Conservation (phyloP, 2,113 vertebrate genomes). For the Lophochroa leadbeateri region DNA sequence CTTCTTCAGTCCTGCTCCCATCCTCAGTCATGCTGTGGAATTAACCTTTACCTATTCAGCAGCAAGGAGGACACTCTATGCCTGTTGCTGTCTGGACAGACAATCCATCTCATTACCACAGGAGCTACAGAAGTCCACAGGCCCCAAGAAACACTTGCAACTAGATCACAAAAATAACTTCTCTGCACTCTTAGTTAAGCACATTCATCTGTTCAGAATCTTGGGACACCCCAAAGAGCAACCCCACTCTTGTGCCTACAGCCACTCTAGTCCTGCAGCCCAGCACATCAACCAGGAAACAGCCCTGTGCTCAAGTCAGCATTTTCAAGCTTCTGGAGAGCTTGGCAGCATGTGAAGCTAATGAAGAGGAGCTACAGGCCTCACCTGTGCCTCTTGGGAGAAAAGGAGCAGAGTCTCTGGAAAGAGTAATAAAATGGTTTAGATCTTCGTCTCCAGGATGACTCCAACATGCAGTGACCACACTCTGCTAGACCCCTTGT, state of each 20-base stretch:
- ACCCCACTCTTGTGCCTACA: neutral
- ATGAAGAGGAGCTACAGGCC: neutral
- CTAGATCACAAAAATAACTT: neutral
- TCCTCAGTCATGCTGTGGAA: neutral
- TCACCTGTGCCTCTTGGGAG: neutral
- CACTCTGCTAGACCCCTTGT: neutral
- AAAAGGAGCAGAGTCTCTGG: neutral
- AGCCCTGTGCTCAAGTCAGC: accelerated
- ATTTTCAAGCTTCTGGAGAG: neutral
- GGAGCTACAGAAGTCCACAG: neutral
- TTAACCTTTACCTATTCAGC: neutral
- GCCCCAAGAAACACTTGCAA: neutral
- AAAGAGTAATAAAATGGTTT: neutral
- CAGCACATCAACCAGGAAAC: neutral
- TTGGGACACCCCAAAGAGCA: neutral
- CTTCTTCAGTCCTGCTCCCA: neutral
- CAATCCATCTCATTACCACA: accelerated
- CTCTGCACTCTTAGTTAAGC: neutral
- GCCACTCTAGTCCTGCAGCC: neutral
- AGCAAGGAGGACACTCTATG: neutral
- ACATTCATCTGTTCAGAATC: neutral
- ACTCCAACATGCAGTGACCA: neutral
- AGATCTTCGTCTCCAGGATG: neutral
- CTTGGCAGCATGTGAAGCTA: neutral
- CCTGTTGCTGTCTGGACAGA: neutral